A percentile compares a stretch with the other conserved stretches of the same genome.
Evolutionary conservation across 2,797 vertebrate species (phyloP).

Genomic region (Argya squamiceps): DNA sequence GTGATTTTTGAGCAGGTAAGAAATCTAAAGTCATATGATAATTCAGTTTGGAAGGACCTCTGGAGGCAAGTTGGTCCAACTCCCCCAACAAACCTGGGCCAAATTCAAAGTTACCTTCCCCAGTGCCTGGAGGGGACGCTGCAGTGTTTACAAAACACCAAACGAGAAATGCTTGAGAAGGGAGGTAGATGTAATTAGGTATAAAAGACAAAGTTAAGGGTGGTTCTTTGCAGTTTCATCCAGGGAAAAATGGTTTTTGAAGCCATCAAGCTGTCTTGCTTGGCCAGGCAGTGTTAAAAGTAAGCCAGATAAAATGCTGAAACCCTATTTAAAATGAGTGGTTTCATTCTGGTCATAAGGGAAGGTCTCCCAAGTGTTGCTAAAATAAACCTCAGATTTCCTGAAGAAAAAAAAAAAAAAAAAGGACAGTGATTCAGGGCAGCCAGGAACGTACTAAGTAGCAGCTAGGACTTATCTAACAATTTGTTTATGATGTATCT

Average conservation of each 20-base stretch:
- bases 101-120: not conserved
- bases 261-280: not conserved
- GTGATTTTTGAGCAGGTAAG: not conserved
- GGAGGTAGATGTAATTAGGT: not conserved
- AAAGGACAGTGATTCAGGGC: not conserved
- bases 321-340: not conserved
- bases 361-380: not conserved
- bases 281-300: not conserved
- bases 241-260: not conserved
- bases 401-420: not conserved
- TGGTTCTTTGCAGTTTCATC: not conserved
- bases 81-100: not conserved
- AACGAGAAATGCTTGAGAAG: not conserved
- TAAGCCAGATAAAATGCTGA: not conserved
- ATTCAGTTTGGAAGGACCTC: constrained; percentile 46
- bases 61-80: not conserved
- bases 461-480: not conserved
- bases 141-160: not conserved
- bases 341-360: not conserved
- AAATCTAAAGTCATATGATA: not conserved
- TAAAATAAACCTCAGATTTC: not conserved
- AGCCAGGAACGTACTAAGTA: not conserved
- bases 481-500: not conserved
- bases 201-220: not conserved
- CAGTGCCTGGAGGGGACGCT: not conserved